Base-by-base conservation (phyloP, 2,888 invertebrate genomes). In the Drosophila macrospina region DNA sequence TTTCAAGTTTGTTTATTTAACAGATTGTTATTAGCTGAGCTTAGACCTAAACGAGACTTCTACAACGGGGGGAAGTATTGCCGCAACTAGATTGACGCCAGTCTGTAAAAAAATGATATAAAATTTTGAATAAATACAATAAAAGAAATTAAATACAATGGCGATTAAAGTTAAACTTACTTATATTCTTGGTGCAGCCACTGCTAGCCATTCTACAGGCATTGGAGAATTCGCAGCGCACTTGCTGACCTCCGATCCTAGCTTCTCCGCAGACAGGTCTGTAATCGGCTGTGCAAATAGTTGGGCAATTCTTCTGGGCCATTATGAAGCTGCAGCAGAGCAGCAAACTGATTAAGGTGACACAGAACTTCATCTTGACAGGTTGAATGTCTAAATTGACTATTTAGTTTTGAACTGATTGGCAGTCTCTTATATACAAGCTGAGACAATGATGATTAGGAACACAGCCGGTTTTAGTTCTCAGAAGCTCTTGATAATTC, bases 191-290 rank as follows among this genome's bases (percentile, higher is more conserved):
- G 10, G 4, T 5, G 1, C 50, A 51, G 24, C 24, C 36, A 13
- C 24, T 50, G 0, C 8, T 24, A 1, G 24, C n/a, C 71, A 71
- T 50, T 7, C 0, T 0, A 10, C 71, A 72, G 4, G 32, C 10
- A n/a, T 55, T 73, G 10, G 63, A 34, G 34, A 73, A 73, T 8
- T 42, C 11, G 34, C 72, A 73, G 5, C 15, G 39, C 8, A 63
- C 16, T 0, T 0, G 0, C 11, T 16, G 24, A 7, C 64, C 73
- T 4, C 11, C 5, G n/a, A 73, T n/a, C 5, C 5, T 10, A 8
- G 69, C 65, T 34, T 50, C 16, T 6, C 39, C 73, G 51, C 73
- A 73, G n/a, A 65, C 37, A 8, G 73, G 73, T 0, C 11, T 24
- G 42, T 0, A 69, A 1, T 36, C 0, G 7, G 52, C 52, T 32